These are phyloP conservation scores for Hemibagrus guttatus DNA, from an alignment of 2,797 vertebrate genomes.

Conservation along the genomic window DNA sequence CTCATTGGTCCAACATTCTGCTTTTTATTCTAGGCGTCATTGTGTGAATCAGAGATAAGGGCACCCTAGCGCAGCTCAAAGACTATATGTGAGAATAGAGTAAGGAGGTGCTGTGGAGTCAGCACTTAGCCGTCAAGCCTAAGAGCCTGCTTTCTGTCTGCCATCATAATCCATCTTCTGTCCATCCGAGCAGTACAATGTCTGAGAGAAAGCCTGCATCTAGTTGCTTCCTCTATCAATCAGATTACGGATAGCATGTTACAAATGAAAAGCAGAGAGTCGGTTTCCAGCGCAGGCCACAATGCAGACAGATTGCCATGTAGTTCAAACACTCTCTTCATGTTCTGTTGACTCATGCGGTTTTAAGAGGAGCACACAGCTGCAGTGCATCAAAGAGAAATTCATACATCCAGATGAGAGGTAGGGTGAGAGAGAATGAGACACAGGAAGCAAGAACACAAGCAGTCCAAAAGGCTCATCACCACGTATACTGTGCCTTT, in stretches of 20 bases:
- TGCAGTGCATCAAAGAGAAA: slow-evolving; percentile 42
- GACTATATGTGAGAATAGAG: slow-evolving; percentile 2
- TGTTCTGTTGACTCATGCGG: slow-evolving; percentile 34
- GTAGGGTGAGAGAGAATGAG: slow-evolving; percentile 20
- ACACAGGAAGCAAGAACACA: not conserved
- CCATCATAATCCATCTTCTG: slow-evolving; percentile 42
- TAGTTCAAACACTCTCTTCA: slow-evolving; percentile 29
- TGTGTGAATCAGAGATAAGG: slow-evolving; percentile 41
- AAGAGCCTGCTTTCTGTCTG: slow-evolving; percentile 28
- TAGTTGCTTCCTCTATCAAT: slow-evolving; percentile 40
- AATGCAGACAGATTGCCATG: slow-evolving; percentile 25
- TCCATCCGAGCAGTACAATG: slow-evolving; percentile 14
- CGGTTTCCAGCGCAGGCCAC: not conserved
- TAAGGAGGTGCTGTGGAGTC: slow-evolving; percentile 24
- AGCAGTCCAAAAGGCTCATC: slow-evolving; percentile 12
- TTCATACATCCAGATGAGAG: slow-evolving; percentile 16
- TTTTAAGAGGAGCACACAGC: slow-evolving; percentile 36
- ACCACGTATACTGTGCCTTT: slow-evolving; percentile 6
- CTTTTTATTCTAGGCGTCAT: slow-evolving; percentile 35
- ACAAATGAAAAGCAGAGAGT: slow-evolving; percentile 32
- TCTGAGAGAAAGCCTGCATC: slow-evolving; percentile 16
- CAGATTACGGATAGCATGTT: slow-evolving; percentile 7
- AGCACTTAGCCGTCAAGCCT: slow-evolving; percentile 16
- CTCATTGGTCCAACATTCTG: slow-evolving; percentile 23
- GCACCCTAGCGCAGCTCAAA: slow-evolving; percentile 23